Percentiles rank a stretch among this genome's conserved stretches.
phyloP scores from a whole-genome alignment of 2,797 vertebrate genomes.

The Morus bassanus region DNA sequence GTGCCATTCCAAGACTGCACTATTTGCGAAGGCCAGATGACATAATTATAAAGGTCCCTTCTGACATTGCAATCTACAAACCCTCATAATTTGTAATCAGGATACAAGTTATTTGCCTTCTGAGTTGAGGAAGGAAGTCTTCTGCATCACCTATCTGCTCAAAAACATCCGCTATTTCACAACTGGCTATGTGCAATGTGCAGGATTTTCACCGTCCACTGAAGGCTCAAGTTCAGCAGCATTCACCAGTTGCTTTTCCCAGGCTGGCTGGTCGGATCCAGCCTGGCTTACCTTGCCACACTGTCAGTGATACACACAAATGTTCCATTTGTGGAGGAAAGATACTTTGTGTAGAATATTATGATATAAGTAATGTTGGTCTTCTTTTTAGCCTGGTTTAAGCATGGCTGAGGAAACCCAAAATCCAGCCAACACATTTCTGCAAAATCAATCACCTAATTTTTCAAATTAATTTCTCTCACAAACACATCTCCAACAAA shows the following conservation, averaged over 20 bases:
- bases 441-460: background rate
- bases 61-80: constrained; percentile 47
- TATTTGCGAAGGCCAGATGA: background rate
- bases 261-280: background rate
- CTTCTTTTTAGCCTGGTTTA: background rate
- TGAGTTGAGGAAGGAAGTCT: constrained; percentile 62
- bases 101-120: constrained; percentile 60
- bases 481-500: background rate
- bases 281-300: rapidly evolving
- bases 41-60: background rate
- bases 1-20: background rate
- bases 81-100: constrained; percentile 61
- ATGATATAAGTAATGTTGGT: background rate
- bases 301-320: background rate
- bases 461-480: background rate
- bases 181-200: background rate
- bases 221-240: background rate
- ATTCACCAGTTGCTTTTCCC: background rate
- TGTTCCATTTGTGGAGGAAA: background rate
- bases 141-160: constrained; percentile 55
- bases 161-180: constrained; percentile 51
- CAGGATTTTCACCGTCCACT: background rate
- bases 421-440: background rate
- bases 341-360: no score
- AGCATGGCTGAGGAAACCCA: background rate